Conservation (phyloP, 2,888 invertebrate species). For the Cheilosia grossa region DNA sequence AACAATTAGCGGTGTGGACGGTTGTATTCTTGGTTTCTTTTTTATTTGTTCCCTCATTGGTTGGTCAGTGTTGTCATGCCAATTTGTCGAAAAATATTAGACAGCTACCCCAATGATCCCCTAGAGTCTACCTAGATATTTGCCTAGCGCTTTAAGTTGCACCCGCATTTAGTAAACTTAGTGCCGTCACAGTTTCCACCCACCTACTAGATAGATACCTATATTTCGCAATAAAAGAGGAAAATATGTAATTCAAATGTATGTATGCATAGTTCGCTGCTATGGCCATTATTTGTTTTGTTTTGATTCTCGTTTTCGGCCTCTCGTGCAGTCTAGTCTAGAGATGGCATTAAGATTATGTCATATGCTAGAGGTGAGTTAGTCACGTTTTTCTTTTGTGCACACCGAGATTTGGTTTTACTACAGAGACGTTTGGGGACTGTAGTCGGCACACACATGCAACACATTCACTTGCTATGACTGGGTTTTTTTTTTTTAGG, state of each 20-base stretch:
- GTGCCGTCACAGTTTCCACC: background rate
- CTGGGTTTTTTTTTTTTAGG: background rate
- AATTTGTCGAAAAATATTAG: too few relatives aligned
- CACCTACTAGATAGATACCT: background rate
- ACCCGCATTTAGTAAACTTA: background rate
- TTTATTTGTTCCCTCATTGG: too few relatives aligned
- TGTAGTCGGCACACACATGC: background rate
- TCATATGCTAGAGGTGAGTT: conserved; percentile 70
- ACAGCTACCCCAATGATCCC: too few relatives aligned
- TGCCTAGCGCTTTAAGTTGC: background rate
- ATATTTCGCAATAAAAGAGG: conserved; percentile 20
- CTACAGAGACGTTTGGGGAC: background rate
- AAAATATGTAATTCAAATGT: too few relatives aligned
- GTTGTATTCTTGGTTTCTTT: too few relatives aligned
- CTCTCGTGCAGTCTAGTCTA: conserved; percentile 57
- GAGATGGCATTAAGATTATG: conserved; percentile 68
- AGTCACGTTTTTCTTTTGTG: conserved; percentile 54
- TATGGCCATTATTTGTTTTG: conserved; percentile 53
- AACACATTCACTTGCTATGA: background rate
- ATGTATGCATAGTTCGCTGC: too few relatives aligned
- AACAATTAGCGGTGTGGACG: too few relatives aligned
- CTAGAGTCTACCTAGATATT: background rate
- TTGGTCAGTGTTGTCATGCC: too few relatives aligned
- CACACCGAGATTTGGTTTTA: conserved; percentile 6
- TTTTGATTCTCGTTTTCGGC: conserved; percentile 56